Evolutionary conservation across 2,888 invertebrate species (phyloP), one percentile per base, ranked within the genome.

Genomic region (Tolmerus cingulatus): DNA sequence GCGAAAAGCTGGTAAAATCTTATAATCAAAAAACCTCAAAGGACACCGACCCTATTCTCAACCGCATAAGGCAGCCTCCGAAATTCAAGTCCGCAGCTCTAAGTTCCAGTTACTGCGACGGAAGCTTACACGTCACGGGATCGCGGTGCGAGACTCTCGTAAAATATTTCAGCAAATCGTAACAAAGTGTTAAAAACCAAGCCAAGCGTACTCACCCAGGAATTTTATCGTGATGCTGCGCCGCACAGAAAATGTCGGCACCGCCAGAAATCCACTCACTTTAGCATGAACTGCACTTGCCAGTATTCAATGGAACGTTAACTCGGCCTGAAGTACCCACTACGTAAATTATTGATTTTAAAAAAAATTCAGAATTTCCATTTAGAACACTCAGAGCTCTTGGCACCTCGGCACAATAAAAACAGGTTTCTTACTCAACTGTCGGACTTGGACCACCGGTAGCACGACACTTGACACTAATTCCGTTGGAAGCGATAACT

Each of bases 321-420:
- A 66, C 27, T 66, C 66, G 12, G 12, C 23, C 2, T 12, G 23
- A 27, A 19, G 66, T 76, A 37, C 27, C 9, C 76, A 76, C 76
- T 40, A 16, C 37, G 37, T 1, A n/a, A n/a, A n/a, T 76, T 40
- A 74, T 34, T 74, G 23, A 74, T 74, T 37, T 5, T 8, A 37
- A 30, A 30, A 74, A 37, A 37, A 5, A n/a, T 76, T 37, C 34
- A 66, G 23, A 37, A n/a, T 78, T 78, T 40, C 46, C 43, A 78
- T 43, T 40, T 40, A 78, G 27, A 66, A 19, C 66, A 66, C 19
- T 51, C 51, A 3, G 19, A 66, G 27, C 27, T 51, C 51, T 66
- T 19, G 40, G 34, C 66, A 82, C 46, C 82, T 66, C 57, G 19
- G 51, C 57, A 82, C 82, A 82, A 82, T 82, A 57, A 57, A 79